Conservation (phyloP, 2,113 vertebrate genomes). For the Callaeas wilsoni region DNA sequence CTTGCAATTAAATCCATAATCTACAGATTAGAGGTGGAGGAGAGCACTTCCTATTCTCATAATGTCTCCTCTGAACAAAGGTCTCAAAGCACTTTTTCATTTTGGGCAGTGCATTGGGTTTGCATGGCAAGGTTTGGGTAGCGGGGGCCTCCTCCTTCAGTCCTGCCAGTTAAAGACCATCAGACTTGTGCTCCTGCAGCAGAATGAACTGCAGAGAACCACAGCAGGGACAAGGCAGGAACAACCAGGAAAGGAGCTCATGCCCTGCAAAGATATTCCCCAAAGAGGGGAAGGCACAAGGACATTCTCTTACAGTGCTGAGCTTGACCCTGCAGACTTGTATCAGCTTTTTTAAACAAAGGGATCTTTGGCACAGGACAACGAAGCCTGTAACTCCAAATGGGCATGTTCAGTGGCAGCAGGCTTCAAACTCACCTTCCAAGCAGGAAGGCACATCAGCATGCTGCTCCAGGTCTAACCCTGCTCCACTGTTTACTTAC, state of each 20-base stretch:
- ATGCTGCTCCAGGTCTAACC: not conserved
- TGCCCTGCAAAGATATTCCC: not conserved
- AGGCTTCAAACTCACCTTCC: not conserved
- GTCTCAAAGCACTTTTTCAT: not conserved
- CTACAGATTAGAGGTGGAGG: not conserved
- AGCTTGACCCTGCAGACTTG: fast-evolving
- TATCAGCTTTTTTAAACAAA: not conserved
- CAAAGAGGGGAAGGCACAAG: not conserved
- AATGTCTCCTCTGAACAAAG: not conserved
- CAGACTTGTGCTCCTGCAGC: not conserved
- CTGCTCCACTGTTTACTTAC: not conserved
- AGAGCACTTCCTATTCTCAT: not conserved
- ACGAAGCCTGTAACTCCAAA: not conserved
- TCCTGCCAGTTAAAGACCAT: not conserved
- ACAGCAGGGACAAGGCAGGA: not conserved
- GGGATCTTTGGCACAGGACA: not conserved
- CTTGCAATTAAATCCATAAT: not conserved
- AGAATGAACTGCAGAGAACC: not conserved
- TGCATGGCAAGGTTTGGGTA: not conserved
- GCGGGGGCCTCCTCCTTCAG: not conserved
- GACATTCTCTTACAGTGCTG: not conserved
- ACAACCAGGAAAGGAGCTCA: not conserved
- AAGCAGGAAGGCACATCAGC: not conserved
- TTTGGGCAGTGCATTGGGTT: not conserved
- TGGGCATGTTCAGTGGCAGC: not conserved